These are phyloP conservation scores for Lathronympha strigana DNA, from an alignment of 2,888 invertebrate species.

Conservation along the genomic window DNA sequence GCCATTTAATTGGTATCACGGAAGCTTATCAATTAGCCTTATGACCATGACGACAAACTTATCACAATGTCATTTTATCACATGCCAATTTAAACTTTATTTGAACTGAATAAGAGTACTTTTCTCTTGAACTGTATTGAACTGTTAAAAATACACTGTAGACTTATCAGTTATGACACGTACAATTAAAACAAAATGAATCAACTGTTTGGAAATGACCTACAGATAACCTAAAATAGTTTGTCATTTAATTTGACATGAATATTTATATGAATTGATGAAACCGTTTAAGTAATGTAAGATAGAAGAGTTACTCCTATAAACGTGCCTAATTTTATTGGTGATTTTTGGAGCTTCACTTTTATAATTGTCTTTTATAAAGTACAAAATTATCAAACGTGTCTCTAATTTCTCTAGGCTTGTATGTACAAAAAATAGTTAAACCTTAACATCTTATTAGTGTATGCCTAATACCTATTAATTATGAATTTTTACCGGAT, in stretches of 20 bases:
- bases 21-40: constrained; percentile 14
- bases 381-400: background rate
- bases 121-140: background rate
- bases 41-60: constrained; percentile 8
- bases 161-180: constrained; percentile 13
- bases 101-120: background rate
- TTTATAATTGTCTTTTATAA: background rate
- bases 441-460: too few species aligned
- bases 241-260: constrained; percentile 64
- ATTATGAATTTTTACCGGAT: too few species aligned
- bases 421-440: too few species aligned
- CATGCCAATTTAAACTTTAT: background rate
- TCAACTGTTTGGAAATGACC: constrained; percentile 37
- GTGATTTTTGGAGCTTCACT: constrained; percentile 49
- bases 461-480: too few species aligned
- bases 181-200: constrained; percentile 20
- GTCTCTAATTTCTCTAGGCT: background rate
- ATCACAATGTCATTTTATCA: background rate
- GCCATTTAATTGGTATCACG: background rate
- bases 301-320: constrained; percentile 59
- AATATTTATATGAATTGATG: constrained; percentile 63
- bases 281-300: constrained; percentile 61
- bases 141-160: background rate
- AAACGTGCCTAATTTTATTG: constrained; percentile 69
- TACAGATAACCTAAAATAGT: constrained; percentile 66